phyloP scores from a whole-genome alignment of 2,888 invertebrate genomes.

The Aethes cnicana region DNA sequence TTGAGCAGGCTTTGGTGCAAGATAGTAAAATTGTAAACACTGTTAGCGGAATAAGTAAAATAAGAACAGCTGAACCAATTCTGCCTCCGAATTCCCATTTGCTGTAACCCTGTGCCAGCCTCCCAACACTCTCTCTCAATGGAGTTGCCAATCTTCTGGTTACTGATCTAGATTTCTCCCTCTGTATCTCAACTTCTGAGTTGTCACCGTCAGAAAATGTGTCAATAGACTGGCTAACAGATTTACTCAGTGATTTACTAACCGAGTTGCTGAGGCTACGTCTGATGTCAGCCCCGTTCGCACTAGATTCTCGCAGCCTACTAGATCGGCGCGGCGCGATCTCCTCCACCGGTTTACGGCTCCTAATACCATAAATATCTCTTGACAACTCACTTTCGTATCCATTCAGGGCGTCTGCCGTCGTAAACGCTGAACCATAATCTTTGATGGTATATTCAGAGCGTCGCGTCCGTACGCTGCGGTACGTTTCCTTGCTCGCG shows the following conservation, averaged over 20 bases:
- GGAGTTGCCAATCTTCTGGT: slow-evolving; percentile 72
- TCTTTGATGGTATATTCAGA: slow-evolving; percentile 65
- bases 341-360: slow-evolving; percentile 59
- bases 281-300: slow-evolving; percentile 57
- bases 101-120: slow-evolving; percentile 45
- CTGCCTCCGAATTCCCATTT: slow-evolving; percentile 72
- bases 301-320: slow-evolving; percentile 57
- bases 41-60: slow-evolving; percentile 61
- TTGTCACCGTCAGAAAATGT: slow-evolving; percentile 69
- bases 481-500: slow-evolving; percentile 51
- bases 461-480: slow-evolving; percentile 58
- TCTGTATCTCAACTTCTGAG: slow-evolving; percentile 54
- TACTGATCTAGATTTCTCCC: slow-evolving; percentile 53
- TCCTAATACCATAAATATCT: slow-evolving; percentile 57
- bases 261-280: slow-evolving; percentile 63
- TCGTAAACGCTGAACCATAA: slow-evolving; percentile 44
- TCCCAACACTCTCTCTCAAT: slow-evolving; percentile 53
- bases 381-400: slow-evolving; percentile 41
- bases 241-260: slow-evolving; percentile 66
- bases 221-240: slow-evolving; percentile 64
- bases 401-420: slow-evolving; percentile 60
- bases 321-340: slow-evolving; percentile 59
- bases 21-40: slow-evolving; percentile 60
- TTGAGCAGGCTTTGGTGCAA: slow-evolving; percentile 63
- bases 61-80: slow-evolving; percentile 55